These are phyloP conservation scores for Cephalophus harveyi DNA, from an alignment of 2,113 vertebrate genomes.

Conservation along the genomic window DNA sequence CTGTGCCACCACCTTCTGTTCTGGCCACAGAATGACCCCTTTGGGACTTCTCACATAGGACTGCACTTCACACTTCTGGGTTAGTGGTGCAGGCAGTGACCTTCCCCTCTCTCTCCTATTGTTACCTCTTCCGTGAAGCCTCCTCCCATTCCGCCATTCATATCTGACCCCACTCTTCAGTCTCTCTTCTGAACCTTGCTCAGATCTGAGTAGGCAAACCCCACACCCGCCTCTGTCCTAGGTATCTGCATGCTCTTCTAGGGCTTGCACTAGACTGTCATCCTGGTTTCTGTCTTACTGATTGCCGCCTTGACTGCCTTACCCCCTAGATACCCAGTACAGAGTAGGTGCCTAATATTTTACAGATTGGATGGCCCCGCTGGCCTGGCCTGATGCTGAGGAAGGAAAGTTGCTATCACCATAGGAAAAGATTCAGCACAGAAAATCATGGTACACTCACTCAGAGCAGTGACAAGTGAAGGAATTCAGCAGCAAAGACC, in stretches of 20 bases:
- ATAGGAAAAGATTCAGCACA: neutral
- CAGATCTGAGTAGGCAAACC: neutral
- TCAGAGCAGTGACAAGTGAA: neutral
- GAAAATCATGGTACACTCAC: neutral
- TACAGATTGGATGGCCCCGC: neutral
- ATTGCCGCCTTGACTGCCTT: accelerated
- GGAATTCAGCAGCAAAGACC: neutral
- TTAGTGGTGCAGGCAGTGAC: neutral
- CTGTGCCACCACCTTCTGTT: neutral
- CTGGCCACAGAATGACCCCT: neutral
- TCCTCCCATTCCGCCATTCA: neutral
- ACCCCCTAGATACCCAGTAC: neutral
- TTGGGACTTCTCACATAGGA: neutral
- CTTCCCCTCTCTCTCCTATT: neutral
- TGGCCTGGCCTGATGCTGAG: neutral
- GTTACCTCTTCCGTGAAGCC: neutral
- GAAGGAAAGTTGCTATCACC: neutral
- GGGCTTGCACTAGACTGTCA: neutral
- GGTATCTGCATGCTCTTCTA: neutral
- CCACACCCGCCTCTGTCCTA: neutral
- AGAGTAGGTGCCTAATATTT: neutral
- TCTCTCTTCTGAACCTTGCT: neutral
- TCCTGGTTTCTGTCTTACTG: neutral
- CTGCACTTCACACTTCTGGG: neutral
- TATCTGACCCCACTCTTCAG: neutral